Evolutionary conservation across 1,140 invertebrate genomes (phyloP).

Genomic region (Apis cerana): DNA sequence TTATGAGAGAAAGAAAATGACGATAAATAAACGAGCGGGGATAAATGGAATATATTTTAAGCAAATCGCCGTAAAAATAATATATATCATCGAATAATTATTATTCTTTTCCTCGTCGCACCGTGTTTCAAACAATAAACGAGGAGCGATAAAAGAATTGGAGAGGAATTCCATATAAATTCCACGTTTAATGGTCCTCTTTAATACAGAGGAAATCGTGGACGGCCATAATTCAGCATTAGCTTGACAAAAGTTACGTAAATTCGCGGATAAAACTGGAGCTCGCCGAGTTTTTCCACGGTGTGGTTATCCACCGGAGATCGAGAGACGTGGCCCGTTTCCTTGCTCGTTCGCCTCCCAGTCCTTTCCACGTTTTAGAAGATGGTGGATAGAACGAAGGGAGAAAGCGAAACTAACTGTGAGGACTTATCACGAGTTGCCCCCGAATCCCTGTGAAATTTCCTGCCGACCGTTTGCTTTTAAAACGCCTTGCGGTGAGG

Average conservation of each 20-base stretch:
- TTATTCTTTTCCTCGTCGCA: too few relatives aligned
- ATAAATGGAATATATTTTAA: too few relatives aligned
- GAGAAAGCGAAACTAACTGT: neutral
- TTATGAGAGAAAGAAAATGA: too few relatives aligned
- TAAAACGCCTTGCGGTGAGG: slow-evolving; percentile 35
- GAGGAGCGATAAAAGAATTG: neutral
- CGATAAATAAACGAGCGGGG: too few relatives aligned
- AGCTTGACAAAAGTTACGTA: neutral
- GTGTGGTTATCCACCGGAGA: neutral
- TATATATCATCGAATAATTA: too few relatives aligned
- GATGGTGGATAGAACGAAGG: neutral
- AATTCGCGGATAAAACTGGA: slow-evolving; percentile 2
- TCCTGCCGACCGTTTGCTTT: slow-evolving; percentile 43
- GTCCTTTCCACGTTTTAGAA: neutral
- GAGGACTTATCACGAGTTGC: slow-evolving; percentile 28
- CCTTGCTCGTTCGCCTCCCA: neutral
- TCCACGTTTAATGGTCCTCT: neutral
- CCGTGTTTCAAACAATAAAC: too few relatives aligned
- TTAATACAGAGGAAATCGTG: slow-evolving; percentile 3
- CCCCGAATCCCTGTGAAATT: slow-evolving; percentile 48
- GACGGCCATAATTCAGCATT: neutral
- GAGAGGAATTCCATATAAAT: neutral
- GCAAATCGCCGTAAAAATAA: too few relatives aligned
- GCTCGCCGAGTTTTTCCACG: neutral
- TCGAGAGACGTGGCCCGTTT: neutral